Evolutionary conservation across 1,140 invertebrate genomes (phyloP), one percentile per base, ranked within the genome.

Genomic region (Atta texana): DNA sequence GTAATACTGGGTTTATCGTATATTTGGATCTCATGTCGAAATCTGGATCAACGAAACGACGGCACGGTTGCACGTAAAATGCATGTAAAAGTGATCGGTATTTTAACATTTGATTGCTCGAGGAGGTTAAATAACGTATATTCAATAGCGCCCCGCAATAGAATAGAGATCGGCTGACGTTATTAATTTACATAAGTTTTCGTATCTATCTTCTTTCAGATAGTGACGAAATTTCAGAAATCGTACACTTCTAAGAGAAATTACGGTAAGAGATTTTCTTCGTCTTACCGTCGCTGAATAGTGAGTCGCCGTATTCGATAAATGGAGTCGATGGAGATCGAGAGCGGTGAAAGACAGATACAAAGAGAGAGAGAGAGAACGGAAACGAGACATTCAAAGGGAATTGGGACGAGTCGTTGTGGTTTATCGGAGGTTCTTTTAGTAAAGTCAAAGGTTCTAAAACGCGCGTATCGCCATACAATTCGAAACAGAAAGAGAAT

Each of bases 361-460:
- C 18, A 31, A 4, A 14, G 21, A 31, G 39, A 28, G 16, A 7
- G n/a, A 18, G 51, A 14, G 7, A 21, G 28, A 39, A 24, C 21
- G 21, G 24, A 49, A 31, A 28, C 31, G 74, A 16, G 63, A 78
- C 44, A 72, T 75, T 89, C 75, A 86, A 88, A 88, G 75, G 75
- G 77, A 89, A 88, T 72, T 86, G 69, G 87, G 57, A 31, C 88
- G 55, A 51, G 61, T 89, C 89, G 87, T 87, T 88, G 66, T 71
- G 84, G 89, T 87, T 87, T 86, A 74, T 82, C 76, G 85, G 88
- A 89, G 49, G 24, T 61, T 88, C 72, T 72, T 49, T 49, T 2
- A 53, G 53, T 49, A 10, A 75, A 80, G 69, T 72, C 39, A 21
- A 39, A 74, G 49, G 28, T 71, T 71, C 63, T 76, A 64, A 34